A percentile compares a stretch with the other conserved stretches of the same genome.
Evolutionary conservation across 2,797 vertebrate species (phyloP).

Genomic region (Myotis vivesi): DNA sequence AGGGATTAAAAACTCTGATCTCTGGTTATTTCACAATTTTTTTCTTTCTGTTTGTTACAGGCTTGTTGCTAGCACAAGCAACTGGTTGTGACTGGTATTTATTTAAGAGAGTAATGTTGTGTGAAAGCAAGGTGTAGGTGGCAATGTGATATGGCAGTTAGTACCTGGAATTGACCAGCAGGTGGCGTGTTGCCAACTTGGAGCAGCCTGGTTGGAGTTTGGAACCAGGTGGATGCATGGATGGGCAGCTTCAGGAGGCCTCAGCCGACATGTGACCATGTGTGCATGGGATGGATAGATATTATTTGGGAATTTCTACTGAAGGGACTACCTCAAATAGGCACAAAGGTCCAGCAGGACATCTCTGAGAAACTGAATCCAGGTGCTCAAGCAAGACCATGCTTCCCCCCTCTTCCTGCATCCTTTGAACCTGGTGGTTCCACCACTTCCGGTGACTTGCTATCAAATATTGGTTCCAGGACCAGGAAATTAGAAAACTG

Average conservation of each 20-base stretch:
- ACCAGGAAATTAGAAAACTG: neutral
- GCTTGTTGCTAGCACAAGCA: neutral
- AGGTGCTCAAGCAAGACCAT: neutral
- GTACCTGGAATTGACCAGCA: slow-evolving; percentile 3
- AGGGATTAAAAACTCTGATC: neutral
- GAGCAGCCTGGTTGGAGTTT: neutral
- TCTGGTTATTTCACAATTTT: neutral
- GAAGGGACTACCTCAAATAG: neutral
- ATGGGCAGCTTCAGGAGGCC: neutral
- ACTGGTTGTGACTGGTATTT: neutral
- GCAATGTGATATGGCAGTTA: accelerated
- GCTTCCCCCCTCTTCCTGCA: neutral
- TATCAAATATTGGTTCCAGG: neutral
- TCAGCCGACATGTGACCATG: neutral
- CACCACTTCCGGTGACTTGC: neutral
- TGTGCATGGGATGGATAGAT: neutral
- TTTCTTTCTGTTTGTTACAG: neutral
- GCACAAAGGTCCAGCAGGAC: neutral
- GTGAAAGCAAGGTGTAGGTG: neutral
- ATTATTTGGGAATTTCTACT: neutral
- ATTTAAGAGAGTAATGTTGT: neutral
- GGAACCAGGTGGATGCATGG: too few species aligned
- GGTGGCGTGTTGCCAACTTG: neutral
- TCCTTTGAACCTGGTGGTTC: neutral
- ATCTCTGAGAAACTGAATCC: neutral